Evolutionary conservation across 2,113 vertebrate genomes (phyloP).

Genomic region (Illadopsis cleaveri): DNA sequence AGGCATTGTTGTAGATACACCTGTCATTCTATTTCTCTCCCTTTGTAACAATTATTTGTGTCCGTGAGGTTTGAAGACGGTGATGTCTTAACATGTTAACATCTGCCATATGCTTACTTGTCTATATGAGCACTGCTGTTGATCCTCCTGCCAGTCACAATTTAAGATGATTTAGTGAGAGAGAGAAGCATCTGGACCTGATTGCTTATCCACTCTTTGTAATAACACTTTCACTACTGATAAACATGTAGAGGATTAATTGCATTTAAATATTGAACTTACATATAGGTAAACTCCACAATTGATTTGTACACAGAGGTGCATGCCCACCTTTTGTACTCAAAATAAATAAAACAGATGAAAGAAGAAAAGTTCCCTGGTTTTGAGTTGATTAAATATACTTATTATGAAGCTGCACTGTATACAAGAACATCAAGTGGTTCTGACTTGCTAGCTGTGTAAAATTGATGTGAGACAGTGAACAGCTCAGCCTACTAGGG

Average conservation of each 20-base stretch:
- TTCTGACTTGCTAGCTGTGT: neutral
- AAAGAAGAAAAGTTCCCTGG: neutral
- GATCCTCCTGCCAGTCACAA: neutral
- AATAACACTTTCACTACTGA: neutral
- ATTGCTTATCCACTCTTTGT: neutral
- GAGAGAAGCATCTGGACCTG: conserved; percentile 11
- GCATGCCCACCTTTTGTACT: neutral
- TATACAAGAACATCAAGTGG: neutral
- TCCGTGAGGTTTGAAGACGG: neutral
- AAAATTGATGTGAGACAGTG: neutral
- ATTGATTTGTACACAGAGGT: too few relatives aligned
- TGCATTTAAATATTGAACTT: neutral
- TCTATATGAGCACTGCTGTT: neutral
- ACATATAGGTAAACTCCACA: neutral
- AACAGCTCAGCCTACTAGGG: neutral
- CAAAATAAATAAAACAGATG: neutral
- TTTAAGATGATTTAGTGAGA: conserved; percentile 27
- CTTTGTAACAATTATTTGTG: neutral
- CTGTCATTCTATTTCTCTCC: neutral
- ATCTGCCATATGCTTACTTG: conserved; percentile 13
- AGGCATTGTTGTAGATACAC: neutral
- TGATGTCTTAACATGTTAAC: neutral
- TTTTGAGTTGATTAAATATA: neutral
- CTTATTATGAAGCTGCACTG: neutral
- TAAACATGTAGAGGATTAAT: neutral